Evolutionary conservation across 1,140 invertebrate species (phyloP).

Genomic region (Drosophila truncata): DNA sequence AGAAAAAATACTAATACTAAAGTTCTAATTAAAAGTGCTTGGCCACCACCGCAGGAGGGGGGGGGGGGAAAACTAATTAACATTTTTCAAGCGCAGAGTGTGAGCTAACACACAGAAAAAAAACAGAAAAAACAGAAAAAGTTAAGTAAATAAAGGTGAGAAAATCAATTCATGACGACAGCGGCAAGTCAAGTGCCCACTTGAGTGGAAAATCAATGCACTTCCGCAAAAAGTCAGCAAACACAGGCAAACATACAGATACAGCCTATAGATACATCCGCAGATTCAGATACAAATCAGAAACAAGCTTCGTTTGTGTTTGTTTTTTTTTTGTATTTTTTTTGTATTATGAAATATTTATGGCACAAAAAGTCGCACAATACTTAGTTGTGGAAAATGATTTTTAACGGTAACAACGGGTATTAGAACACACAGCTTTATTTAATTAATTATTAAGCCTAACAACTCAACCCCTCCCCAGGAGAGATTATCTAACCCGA

Average conservation of each 20-base stretch:
- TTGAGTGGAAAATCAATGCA: slow-evolving; percentile 83
- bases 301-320: slow-evolving; percentile 21
- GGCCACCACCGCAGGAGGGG: slow-evolving; percentile 1
- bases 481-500: slow-evolving; percentile 11
- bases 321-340: not conserved
- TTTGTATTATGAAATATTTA: slow-evolving; percentile 36
- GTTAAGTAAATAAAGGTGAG: slow-evolving; percentile 68
- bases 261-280: slow-evolving; percentile 1
- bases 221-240: slow-evolving; percentile 68
- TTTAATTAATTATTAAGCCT: slow-evolving; percentile 21
- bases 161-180: slow-evolving; percentile 67
- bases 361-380: slow-evolving; percentile 30
- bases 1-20: slow-evolving; percentile 53
- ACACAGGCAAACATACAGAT: slow-evolving; percentile 34
- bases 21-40: slow-evolving; percentile 76
- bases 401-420: slow-evolving; percentile 20
- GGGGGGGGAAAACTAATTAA: slow-evolving; percentile 59
- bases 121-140: slow-evolving; percentile 7
- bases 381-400: slow-evolving; percentile 13
- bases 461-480: not conserved
- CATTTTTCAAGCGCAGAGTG: slow-evolving; percentile 61
- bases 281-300: slow-evolving; percentile 41
- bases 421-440: slow-evolving; percentile 28
- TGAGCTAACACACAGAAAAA: slow-evolving; percentile 21
- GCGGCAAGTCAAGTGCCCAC: slow-evolving; percentile 67